Evolutionary conservation across 2,888 invertebrate species (phyloP), one percentile per base, ranked within the genome.

Genomic region (Campopleginae sp.): DNA sequence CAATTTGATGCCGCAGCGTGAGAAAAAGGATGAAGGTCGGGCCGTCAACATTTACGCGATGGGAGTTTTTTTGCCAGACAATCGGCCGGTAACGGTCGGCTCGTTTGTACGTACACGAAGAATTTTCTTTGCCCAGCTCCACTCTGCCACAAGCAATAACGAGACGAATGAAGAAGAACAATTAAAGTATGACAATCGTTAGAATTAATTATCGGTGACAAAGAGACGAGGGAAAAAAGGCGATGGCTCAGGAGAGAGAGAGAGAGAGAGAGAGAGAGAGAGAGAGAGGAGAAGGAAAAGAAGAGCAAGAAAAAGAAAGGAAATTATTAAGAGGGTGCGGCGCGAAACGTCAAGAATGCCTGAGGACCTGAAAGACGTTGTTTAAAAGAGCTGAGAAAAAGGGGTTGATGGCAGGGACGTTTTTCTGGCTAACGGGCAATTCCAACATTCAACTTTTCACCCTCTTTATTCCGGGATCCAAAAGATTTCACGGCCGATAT

Each of bases 171-270:
- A 89, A 91, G 90, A 91, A 89, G 91, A 90, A 93, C 91, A 93
- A 93, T 93, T 93, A 93, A 93, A 93, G 92, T 91, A 91, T 93
- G 92, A 93, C 92, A 93, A 93, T 93, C 92, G 92, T 93, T 92
- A 90, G 90, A 93, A 93, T 93, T 93, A 93, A 93, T 93, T 93
- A 93, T 93, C 89, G 91, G 89, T 74, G 88, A 91, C 90, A 91
- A 91, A 91, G 74, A 90, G 87, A 88, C 88, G 87, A 68, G 38
- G 82, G 74, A 61, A 82, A 38, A 82, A 80, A 80, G 72, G 81
- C 68, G 82, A 82, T 61, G 77, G 63, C 51, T 44, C 8, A 51
- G 71, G 70, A 70, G 74, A 70, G 54, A 70, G 61, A 63, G 48
- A 63, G 46, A 61, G n/a, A 33, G 51, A 46, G n/a, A n/a, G 33